Percentiles rank a stretch among this genome's conserved stretches.
phyloP scores from a whole-genome alignment of 2,113 vertebrate species.

The Struthio camelus region DNA sequence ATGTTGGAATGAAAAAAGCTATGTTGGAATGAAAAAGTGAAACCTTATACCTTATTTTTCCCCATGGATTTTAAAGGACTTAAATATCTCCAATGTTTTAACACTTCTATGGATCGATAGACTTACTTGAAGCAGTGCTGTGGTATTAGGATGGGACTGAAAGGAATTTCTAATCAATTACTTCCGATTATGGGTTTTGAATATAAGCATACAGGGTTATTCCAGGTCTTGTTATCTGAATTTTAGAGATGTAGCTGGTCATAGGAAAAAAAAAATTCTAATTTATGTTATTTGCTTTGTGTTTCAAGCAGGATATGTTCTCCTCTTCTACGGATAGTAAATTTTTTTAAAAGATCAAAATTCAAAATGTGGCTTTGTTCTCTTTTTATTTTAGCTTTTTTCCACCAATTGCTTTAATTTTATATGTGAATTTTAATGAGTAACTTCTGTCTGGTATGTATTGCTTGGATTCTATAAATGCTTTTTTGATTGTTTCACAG shows the following conservation, averaged over 20 bases:
- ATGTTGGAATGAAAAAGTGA: background rate
- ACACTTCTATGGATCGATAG: background rate
- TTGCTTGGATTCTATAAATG: background rate
- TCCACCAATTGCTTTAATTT: background rate
- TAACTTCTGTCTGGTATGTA: background rate
- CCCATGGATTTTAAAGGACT: background rate
- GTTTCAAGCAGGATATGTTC: background rate
- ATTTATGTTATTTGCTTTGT: background rate
- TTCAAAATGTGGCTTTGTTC: background rate
- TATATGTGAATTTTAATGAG: background rate
- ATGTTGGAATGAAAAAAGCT: background rate
- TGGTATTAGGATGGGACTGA: background rate
- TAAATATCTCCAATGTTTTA: background rate
- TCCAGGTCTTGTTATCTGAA: background rate
- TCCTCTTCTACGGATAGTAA: background rate
- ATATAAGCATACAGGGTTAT: background rate
- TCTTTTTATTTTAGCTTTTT: background rate
- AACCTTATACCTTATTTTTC: background rate
- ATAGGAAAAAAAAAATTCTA: background rate
- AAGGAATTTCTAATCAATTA: background rate
- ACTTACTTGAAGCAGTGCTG: background rate
- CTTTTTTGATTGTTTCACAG: background rate
- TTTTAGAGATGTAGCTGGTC: background rate
- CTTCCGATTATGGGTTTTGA: background rate
- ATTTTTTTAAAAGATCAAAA: background rate